Evolutionary conservation across 2,888 invertebrate species (phyloP).

Genomic region (Drosophila ochracea): DNA sequence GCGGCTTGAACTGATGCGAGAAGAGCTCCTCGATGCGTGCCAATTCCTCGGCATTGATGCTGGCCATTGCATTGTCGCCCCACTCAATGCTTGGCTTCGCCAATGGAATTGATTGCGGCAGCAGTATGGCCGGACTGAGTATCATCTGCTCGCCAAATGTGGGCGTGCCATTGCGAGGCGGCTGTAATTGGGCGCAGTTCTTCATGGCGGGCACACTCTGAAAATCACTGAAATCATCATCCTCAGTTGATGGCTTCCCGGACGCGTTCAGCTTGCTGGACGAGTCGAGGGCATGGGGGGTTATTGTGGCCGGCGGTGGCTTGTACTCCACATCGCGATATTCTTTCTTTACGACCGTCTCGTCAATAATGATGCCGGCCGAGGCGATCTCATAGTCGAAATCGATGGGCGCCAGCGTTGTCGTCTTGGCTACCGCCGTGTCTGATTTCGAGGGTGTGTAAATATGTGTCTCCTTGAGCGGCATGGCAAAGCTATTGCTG

Average conservation of each 20-base stretch:
- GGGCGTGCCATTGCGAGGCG: constrained; percentile 69
- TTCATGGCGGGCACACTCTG: constrained; percentile 82
- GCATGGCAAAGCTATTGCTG: constrained; percentile 80
- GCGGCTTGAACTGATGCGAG: constrained; percentile 73
- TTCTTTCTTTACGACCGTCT: constrained; percentile 85
- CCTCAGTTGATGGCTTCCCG: constrained; percentile 56
- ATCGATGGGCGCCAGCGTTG: constrained; percentile 81
- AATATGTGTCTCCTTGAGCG: constrained; percentile 85
- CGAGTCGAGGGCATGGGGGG: constrained; percentile 70
- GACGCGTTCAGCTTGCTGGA: constrained; percentile 36
- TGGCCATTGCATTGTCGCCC: constrained; percentile 85
- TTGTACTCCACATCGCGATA: constrained; percentile 85
- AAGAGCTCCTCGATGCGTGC: constrained; percentile 84
- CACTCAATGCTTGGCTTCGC: constrained; percentile 86
- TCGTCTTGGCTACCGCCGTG: constrained; percentile 70
- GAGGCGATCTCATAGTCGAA: constrained; percentile 85
- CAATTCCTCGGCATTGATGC: constrained; percentile 84
- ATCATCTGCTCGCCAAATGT: constrained; percentile 82
- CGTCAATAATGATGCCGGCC: constrained; percentile 85
- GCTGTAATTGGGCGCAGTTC: constrained; percentile 37
- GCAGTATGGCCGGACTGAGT: constrained; percentile 82
- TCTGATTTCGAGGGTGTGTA: constrained; percentile 84
- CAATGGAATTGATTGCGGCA: constrained; percentile 82
- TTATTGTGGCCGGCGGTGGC: constrained; percentile 60
- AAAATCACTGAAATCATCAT: constrained; percentile 86